Conservation (phyloP, 2,888 invertebrate genomes). For the Pollenia amentaria region DNA sequence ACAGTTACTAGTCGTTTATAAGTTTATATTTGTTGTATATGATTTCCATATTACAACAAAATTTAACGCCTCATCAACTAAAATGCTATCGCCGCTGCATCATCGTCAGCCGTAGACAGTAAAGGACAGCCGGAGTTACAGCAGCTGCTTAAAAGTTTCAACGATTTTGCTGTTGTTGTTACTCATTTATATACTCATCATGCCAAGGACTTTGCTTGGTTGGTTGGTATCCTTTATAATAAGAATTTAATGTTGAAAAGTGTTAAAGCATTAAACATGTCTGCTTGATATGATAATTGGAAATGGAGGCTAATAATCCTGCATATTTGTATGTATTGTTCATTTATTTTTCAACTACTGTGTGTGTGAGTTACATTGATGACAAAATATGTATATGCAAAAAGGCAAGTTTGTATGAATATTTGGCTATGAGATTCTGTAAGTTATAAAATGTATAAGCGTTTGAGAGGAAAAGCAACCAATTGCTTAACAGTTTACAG, state of each 20-base stretch:
- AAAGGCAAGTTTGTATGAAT: not conserved
- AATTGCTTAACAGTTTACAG: slow-evolving; percentile 68
- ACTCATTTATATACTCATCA: slow-evolving; percentile 20
- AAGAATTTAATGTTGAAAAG: slow-evolving; percentile 73
- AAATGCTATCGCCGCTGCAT: slow-evolving; percentile 35
- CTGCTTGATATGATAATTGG: slow-evolving; percentile 74
- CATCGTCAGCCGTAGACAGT: slow-evolving; percentile 23
- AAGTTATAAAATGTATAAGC: not conserved
- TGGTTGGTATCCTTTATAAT: slow-evolving; percentile 63
- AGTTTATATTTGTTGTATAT: slow-evolving; percentile 25
- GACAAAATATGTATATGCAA: slow-evolving; percentile 35
- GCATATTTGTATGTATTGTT: slow-evolving; percentile 32
- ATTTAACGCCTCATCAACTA: slow-evolving; percentile 68
- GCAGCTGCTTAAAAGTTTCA: slow-evolving; percentile 53
- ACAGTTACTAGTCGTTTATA: not conserved
- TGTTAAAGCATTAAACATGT: slow-evolving; percentile 74
- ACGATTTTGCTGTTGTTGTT: slow-evolving; percentile 13
- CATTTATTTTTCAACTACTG: slow-evolving; percentile 18
- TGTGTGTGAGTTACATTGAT: slow-evolving; percentile 48
- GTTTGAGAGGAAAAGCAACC: slow-evolving; percentile 52
- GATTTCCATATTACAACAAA: slow-evolving; percentile 48
- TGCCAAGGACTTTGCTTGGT: slow-evolving; percentile 14
- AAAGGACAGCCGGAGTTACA: slow-evolving; percentile 39
- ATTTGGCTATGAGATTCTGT: not conserved
- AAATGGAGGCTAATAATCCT: slow-evolving; percentile 73